Conservation (phyloP, 1,140 invertebrate species). For the Apis dorsata region DNA sequence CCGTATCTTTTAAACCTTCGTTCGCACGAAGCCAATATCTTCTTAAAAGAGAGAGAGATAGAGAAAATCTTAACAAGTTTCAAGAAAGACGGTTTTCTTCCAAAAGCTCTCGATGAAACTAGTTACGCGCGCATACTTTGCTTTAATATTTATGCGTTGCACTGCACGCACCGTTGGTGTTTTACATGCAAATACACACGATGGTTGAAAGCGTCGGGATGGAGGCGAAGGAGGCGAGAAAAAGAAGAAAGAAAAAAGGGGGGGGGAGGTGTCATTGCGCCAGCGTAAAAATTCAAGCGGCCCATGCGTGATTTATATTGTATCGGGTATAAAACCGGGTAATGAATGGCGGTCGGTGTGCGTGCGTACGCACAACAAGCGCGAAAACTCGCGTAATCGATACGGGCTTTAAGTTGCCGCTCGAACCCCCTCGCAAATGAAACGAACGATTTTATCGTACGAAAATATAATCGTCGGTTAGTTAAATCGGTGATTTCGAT, state of each 20-base stretch:
- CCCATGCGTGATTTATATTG: constrained; percentile 40
- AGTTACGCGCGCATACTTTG: neutral
- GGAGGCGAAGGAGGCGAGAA: neutral
- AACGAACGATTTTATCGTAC: constrained; percentile 5
- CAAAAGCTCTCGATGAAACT: no score
- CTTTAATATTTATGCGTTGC: constrained; percentile 32
- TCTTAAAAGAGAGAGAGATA: no score
- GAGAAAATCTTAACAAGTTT: no score
- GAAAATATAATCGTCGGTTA: neutral
- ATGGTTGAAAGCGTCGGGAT: no score
- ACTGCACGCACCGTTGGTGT: neutral
- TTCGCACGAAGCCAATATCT: no score
- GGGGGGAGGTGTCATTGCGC: constrained; percentile 17
- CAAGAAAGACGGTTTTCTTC: neutral
- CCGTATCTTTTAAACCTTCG: no score
- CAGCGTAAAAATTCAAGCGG: constrained; percentile 32
- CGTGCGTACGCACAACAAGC: neutral
- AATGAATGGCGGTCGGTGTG: constrained; percentile 18
- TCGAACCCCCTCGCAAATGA: neutral
- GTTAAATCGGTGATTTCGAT: neutral
- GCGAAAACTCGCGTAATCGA: constrained; percentile 32
- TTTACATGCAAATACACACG: constrained; percentile 22
- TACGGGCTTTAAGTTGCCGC: constrained; percentile 18
- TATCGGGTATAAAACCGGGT: constrained; percentile 8
- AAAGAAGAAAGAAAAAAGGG: neutral